Conservation (phyloP, 2,797 vertebrate species). For the Pteronotus mesoamericanus region DNA sequence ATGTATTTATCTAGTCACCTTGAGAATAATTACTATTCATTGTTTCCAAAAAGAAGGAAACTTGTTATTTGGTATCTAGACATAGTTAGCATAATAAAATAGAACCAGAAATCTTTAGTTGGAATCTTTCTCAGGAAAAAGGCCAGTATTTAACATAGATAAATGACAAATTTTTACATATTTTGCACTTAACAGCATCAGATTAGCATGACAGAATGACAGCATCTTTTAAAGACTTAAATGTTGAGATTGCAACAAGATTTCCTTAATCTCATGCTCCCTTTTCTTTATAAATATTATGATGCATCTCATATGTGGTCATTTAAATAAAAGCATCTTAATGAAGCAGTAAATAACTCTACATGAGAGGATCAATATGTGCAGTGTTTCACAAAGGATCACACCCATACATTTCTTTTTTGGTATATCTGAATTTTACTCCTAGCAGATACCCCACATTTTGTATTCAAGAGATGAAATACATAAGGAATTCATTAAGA, state of each 20-base stretch:
- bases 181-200: not conserved
- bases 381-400: not conserved
- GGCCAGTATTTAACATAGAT: not conserved
- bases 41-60: not conserved
- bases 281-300: not conserved
- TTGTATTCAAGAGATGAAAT: conserved; percentile 53
- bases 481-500: conserved; percentile 78
- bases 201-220: not conserved
- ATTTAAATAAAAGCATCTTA: not conserved
- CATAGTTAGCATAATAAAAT: not conserved
- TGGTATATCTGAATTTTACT: not conserved
- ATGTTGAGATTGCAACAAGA: not conserved
- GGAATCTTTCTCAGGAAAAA: not conserved
- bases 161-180: not conserved
- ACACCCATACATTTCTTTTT: not conserved
- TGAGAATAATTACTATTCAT: not conserved
- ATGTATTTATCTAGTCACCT: not conserved
- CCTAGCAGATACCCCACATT: conserved; percentile 44
- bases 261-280: not conserved
- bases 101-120: not conserved
- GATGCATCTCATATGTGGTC: not conserved
- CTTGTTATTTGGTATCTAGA: not conserved
- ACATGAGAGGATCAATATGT: not conserved
- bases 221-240: not conserved
- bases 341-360: not conserved